phyloP scores from a whole-genome alignment of 2,113 vertebrate species.

The Edolisoma coerulescens region DNA sequence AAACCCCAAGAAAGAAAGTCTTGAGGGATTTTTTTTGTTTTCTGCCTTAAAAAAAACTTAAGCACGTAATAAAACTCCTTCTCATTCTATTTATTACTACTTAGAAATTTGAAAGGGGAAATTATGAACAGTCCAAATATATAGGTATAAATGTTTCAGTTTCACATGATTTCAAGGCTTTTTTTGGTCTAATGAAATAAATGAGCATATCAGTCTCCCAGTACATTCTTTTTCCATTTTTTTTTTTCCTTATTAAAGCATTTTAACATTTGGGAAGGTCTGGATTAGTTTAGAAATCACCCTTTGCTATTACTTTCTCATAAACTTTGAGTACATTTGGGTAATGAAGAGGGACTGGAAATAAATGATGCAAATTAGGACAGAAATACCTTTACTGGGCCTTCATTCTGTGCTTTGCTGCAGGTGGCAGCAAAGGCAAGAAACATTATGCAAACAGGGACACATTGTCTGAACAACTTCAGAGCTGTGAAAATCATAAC shows the following conservation, averaged over 20 bases:
- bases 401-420: conserved; percentile 3
- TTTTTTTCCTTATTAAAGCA: not conserved
- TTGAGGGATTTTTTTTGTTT: not conserved
- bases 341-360: not conserved
- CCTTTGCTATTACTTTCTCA: not conserved
- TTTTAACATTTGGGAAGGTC: not conserved
- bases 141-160: not conserved
- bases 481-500: not conserved
- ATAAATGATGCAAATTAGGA: not conserved
- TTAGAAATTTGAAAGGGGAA: not conserved
- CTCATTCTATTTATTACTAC: rapidly evolving
- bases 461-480: not conserved
- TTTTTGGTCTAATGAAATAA: not conserved
- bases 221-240: not conserved
- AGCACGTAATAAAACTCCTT: not conserved
- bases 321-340: not conserved
- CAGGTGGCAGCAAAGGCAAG: conserved; percentile 55
- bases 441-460: not conserved
- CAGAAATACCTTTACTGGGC: not conserved
- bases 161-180: not conserved
- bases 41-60: not conserved
- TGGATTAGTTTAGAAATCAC: not conserved
- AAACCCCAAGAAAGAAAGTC: rapidly evolving
- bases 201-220: rapidly evolving
- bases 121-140: not conserved